phyloP scores from a whole-genome alignment of 2,113 vertebrate species.

The Cathartes aura region DNA sequence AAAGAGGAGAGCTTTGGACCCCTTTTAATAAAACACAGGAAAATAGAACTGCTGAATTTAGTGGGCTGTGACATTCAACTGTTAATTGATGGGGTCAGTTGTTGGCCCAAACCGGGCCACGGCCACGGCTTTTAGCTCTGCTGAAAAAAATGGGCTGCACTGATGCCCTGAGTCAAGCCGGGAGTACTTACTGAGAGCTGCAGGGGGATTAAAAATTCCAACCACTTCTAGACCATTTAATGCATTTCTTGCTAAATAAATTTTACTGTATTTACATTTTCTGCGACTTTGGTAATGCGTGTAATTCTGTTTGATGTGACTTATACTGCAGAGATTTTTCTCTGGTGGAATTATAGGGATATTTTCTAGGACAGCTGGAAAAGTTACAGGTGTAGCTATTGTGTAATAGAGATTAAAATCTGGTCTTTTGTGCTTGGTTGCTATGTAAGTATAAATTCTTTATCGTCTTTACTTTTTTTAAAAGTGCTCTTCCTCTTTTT shows the following conservation, averaged over 20 bases:
- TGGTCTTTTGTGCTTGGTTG: background rate
- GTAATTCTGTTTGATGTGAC: background rate
- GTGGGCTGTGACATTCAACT: background rate
- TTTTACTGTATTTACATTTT: background rate
- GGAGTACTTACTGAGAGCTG: background rate
- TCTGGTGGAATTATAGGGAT: background rate
- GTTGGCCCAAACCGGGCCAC: background rate
- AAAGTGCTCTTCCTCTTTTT: background rate
- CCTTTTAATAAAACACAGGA: background rate
- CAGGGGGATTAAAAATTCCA: background rate
- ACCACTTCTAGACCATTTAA: background rate
- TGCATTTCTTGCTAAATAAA: background rate
- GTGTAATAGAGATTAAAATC: background rate
- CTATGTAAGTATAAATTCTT: background rate
- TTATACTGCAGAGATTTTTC: background rate
- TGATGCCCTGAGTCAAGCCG: background rate
- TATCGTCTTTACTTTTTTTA: background rate
- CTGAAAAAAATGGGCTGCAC: background rate
- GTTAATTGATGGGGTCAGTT: background rate
- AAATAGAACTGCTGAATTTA: background rate
- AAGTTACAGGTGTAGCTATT: background rate
- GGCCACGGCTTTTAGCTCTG: background rate
- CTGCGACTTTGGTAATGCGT: background rate
- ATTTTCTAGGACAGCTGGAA: background rate
- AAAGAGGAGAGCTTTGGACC: background rate